phyloP scores from a whole-genome alignment of 2,113 vertebrate species.

The Ceuthmochares aereus region DNA sequence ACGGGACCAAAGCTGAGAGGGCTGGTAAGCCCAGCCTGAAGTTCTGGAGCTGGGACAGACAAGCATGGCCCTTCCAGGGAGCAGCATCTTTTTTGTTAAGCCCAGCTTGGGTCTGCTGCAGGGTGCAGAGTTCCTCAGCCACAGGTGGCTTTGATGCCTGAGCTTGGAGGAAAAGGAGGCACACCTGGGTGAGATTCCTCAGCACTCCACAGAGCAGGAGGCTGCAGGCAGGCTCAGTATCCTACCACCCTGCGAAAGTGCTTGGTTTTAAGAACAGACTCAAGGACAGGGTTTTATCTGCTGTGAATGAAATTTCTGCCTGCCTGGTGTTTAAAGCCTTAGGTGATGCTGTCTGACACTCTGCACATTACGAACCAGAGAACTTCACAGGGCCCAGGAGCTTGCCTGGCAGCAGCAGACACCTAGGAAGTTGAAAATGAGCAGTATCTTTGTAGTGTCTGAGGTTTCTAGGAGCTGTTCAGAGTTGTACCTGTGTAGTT shows the following conservation, averaged over 20 bases:
- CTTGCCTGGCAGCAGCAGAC: not conserved
- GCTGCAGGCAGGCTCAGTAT: not conserved
- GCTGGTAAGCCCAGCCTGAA: not conserved
- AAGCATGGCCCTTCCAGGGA: not conserved
- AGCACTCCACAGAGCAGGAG: not conserved
- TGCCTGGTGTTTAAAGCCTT: not conserved
- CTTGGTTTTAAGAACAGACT: not conserved
- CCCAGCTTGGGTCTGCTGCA: not conserved
- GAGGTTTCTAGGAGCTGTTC: not conserved
- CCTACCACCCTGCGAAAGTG: not conserved
- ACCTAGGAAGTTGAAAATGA: not conserved
- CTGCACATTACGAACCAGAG: not conserved
- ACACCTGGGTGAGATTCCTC: not conserved
- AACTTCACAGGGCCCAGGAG: not conserved
- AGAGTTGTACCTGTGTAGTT: not conserved
- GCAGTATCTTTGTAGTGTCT: not conserved
- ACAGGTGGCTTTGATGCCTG: not conserved
- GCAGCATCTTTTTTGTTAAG: not conserved
- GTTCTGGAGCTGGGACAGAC: not conserved
- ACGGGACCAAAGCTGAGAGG: not conserved
- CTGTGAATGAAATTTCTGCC: not conserved
- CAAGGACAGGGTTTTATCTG: not conserved
- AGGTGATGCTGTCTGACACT: not conserved
- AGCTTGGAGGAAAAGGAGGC: not conserved
- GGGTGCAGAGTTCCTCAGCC: not conserved